Conservation (phyloP, 2,797 vertebrate species). For the Telmatherina bonti region DNA sequence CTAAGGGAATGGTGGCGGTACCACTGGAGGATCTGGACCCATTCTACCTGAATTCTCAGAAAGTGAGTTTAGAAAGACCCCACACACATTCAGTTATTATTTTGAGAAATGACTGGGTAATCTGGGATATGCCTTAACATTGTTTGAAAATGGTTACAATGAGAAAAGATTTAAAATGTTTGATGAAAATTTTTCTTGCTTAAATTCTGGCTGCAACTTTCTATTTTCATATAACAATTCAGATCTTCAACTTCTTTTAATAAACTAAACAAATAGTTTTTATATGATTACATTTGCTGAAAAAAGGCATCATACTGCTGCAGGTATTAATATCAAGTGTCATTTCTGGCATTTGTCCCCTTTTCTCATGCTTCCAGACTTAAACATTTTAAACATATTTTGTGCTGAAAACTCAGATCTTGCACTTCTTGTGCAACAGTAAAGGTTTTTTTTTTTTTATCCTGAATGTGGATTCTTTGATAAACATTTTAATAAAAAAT, state of each 20-base stretch:
- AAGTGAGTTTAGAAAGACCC: conserved; percentile 86
- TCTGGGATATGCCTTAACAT: not conserved
- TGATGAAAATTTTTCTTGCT: not conserved
- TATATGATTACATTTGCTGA: not conserved
- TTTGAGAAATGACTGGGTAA: conserved; percentile 11
- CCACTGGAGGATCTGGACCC: conserved; percentile 99
- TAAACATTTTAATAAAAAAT: not conserved
- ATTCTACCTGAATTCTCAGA: conserved; percentile 93
- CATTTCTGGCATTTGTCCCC: conserved; percentile 36
- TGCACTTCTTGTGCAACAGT: not conserved
- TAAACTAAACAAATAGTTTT: not conserved
- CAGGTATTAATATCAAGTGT: not conserved
- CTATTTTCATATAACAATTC: not conserved
- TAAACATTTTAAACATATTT: not conserved
- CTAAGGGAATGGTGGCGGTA: conserved; percentile 90
- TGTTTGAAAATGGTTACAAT: not conserved
- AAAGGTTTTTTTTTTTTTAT: no score
- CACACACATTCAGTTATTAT: not conserved
- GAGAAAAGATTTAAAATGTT: not conserved
- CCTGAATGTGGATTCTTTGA: not conserved
- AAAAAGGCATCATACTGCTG: not conserved
- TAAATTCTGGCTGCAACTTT: not conserved
- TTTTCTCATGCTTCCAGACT: conserved; percentile 26
- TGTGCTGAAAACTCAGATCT: not conserved
- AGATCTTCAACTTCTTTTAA: not conserved